A percentile compares a stretch with the other conserved stretches of the same genome.
phyloP scores from a whole-genome alignment of 1,140 invertebrate species.

The Drosophila yakuba region DNA sequence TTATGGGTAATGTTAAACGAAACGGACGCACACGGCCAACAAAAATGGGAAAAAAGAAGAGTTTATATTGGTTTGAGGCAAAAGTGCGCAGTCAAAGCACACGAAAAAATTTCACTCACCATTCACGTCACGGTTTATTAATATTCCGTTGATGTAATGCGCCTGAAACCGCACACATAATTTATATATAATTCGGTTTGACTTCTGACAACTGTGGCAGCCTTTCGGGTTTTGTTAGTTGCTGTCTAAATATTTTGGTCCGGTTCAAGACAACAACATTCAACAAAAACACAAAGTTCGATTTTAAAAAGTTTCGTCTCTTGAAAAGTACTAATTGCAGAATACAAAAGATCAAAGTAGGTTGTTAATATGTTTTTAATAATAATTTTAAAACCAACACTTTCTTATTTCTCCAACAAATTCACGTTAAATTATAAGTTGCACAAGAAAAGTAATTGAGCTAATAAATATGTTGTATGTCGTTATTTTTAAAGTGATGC shows the following conservation, averaged over 20 bases:
- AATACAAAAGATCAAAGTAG: background rate
- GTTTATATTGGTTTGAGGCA: constrained; percentile 9
- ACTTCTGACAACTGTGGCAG: constrained; percentile 41
- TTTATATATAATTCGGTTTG: constrained; percentile 40
- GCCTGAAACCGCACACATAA: constrained; percentile 22
- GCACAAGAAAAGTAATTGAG: background rate
- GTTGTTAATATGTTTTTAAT: background rate
- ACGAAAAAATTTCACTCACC: constrained; percentile 37
- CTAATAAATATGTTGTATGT: background rate
- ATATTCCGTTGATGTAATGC: constrained; percentile 79
- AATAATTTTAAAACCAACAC: no score
- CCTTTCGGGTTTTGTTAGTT: constrained; percentile 23
- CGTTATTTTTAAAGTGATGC: background rate
- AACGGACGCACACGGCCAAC: constrained; percentile 49
- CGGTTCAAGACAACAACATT: constrained; percentile 4
- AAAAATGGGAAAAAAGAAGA: background rate
- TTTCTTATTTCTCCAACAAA: no score
- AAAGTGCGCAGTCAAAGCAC: constrained; percentile 41
- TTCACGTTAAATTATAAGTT: no score
- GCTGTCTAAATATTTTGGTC: constrained; percentile 31
- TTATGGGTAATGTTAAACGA: constrained; percentile 27
- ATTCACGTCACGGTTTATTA: constrained; percentile 75
- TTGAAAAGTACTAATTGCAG: background rate
- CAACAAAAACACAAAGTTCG: background rate
- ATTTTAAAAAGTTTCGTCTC: background rate